Percentiles rank a stretch among this genome's conserved stretches.
Evolutionary conservation across 2,888 invertebrate genomes (phyloP).

Genomic region (Nomada hirtipes): DNA sequence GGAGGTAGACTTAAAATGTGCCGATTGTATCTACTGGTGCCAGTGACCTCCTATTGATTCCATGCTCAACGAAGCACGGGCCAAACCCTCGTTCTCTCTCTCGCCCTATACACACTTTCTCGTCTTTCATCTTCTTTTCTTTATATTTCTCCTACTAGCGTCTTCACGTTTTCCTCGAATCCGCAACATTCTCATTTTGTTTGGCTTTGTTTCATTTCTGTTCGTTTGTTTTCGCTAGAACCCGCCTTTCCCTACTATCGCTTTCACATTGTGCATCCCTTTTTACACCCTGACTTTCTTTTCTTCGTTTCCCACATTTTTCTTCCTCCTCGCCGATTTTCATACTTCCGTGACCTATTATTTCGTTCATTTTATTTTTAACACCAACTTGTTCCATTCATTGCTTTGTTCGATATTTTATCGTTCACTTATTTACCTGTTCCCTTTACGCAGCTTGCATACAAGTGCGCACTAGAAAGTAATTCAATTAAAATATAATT

Average conservation of each 20-base stretch:
- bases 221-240: constrained; percentile 27
- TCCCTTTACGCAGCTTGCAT: neutral
- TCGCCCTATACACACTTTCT: constrained; percentile 40
- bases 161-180: constrained; percentile 42
- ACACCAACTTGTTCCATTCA: constrained; percentile 3
- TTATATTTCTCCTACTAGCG: constrained; percentile 32
- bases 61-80: constrained; percentile 80
- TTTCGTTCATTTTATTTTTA: constrained; percentile 15
- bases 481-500: neutral
- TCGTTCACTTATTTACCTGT: neutral
- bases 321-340: constrained; percentile 12
- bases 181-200: constrained; percentile 32
- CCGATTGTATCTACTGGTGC: constrained; percentile 83
- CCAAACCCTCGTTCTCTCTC: constrained; percentile 73
- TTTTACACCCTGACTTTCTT: neutral
- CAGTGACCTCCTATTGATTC: constrained; percentile 84
- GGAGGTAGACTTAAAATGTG: constrained; percentile 78
- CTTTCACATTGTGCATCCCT: constrained; percentile 3
- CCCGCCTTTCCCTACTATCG: constrained; percentile 15
- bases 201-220: constrained; percentile 22
- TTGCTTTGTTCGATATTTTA: neutral
- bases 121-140: constrained; percentile 41
- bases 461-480: too few relatives aligned
- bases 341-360: constrained; percentile 22
- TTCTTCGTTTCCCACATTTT: neutral